A percentile compares a stretch with the other conserved stretches of the same genome.
These are phyloP conservation scores for Falco naumanni DNA, from an alignment of 2,797 vertebrate genomes.

Conservation along the genomic window DNA sequence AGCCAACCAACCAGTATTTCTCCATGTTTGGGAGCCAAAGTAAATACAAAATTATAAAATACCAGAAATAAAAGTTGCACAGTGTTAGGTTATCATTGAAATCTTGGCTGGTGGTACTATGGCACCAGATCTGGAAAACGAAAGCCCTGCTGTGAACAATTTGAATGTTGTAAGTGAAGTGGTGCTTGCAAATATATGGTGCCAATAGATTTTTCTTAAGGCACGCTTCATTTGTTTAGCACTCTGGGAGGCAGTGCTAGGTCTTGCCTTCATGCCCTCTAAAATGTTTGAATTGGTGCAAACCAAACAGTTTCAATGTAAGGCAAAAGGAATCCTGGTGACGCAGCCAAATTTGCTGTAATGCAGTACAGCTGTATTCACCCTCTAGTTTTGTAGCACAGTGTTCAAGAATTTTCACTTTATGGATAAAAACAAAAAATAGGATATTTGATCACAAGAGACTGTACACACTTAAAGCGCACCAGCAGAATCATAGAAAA, in stretches of 20 bases:
- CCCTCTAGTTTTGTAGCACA: slow-evolving; percentile 2
- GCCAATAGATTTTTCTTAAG: slow-evolving; percentile 10
- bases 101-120: background rate
- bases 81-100: slow-evolving; percentile 3
- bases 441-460: background rate
- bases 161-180: background rate
- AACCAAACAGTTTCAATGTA: slow-evolving; percentile 29
- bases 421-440: background rate
- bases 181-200: background rate
- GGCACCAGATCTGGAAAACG: background rate
- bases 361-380: slow-evolving; percentile 36
- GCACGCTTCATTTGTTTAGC: background rate
- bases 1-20: slow-evolving; percentile 6
- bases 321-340: slow-evolving; percentile 46
- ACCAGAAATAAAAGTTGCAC: background rate
- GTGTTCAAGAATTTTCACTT: slow-evolving; percentile 3
- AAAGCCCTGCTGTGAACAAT: background rate
- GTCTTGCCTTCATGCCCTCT: slow-evolving; percentile 23
- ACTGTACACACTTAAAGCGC: rapidly evolving
- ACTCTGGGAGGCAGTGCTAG: background rate
- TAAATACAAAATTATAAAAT: background rate
- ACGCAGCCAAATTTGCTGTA: background rate
- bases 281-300: slow-evolving; percentile 23
- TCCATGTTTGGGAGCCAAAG: slow-evolving; percentile 7
- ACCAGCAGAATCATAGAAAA: background rate